Conservation (phyloP, 2,888 invertebrate species). For the Drosophila pseudotalamancana region DNA sequence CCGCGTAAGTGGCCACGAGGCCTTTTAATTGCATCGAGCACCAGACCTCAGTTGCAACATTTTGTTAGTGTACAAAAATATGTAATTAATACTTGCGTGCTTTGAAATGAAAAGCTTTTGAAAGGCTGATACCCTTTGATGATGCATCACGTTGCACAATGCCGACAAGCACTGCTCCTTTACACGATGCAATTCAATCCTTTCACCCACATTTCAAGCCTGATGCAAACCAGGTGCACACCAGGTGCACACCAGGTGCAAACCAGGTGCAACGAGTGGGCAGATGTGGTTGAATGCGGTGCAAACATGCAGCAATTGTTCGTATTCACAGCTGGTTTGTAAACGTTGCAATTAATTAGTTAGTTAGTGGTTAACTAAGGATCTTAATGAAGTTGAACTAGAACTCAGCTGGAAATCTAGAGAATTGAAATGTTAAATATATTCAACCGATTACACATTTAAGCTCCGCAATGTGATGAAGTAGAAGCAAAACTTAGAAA, state of each 20-base stretch:
- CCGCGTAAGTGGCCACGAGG: slow-evolving; percentile 11
- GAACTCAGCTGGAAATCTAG: too few relatives aligned
- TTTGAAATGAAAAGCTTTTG: background rate
- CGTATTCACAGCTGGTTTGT: too few relatives aligned
- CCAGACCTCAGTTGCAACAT: slow-evolving; percentile 24
- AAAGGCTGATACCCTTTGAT: background rate
- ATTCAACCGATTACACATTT: too few relatives aligned
- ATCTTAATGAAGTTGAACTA: too few relatives aligned
- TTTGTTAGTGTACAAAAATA: slow-evolving; percentile 12
- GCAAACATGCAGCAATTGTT: background rate
- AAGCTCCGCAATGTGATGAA: too few relatives aligned
- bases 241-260: background rate
- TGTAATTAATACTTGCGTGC: slow-evolving; percentile 8
- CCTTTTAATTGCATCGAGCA: background rate
- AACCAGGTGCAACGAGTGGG: background rate
- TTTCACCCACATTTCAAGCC: background rate
- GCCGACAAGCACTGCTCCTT: background rate
- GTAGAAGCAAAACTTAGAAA: too few relatives aligned
- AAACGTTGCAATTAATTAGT: too few relatives aligned
- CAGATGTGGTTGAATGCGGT: background rate
- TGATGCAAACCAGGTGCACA: background rate
- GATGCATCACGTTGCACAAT: background rate
- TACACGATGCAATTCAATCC: background rate
- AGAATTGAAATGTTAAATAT: too few relatives aligned
- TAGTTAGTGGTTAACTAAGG: too few relatives aligned